Base-by-base conservation (phyloP, 2,113 vertebrate species). In the Hoplias malabaricus region DNA sequence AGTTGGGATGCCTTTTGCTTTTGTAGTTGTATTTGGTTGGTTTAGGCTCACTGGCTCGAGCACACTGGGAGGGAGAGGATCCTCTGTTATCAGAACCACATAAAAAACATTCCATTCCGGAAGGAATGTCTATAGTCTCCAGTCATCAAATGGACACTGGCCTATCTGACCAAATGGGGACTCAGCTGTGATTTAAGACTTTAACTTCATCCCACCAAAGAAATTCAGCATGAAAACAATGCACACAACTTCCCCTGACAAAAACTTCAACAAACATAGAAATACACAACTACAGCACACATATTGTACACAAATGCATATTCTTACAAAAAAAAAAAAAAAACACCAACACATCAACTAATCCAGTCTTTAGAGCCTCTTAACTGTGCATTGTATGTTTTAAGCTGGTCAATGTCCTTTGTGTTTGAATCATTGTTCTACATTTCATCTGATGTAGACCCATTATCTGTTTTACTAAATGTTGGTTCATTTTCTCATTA, bases 51-150 rank as follows among this genome's bases (percentile, higher is more conserved):
- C 61, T 65, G 74, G 27, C 50, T 33, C 27, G 21, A 62, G 75
- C 62, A 63, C 59, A 53, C n/a, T 48, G 43, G 50, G 34, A 70
- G 40, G 21, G 50, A 71, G 48, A 75, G 38, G 65, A 40, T 75
- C 36, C 56, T 62, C 57, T 56, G 13, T 70, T 38, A 3, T 40
- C 46, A 34, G 42, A 70, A 48, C 19, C 42, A 12, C 50, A 75
- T 71, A 69, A 8, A n/a, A 89, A 91, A 92, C 90, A 92, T 92
- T 92, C 90, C 91, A 89, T 87, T 89, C 84, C 82, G 72, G 83
- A 85, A 79, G 82, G 84, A 82, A 81, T 81, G 81, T 87, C 83
- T 86, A 59, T 73, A 38, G 53, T 73, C 80, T 80, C 50, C 59
- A 62, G n/a, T 43, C 53, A 27, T 77, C 80, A 77, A 3, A 19